Base-by-base conservation (phyloP, 2,113 vertebrate species). In the Hemibagrus wyckioides region DNA sequence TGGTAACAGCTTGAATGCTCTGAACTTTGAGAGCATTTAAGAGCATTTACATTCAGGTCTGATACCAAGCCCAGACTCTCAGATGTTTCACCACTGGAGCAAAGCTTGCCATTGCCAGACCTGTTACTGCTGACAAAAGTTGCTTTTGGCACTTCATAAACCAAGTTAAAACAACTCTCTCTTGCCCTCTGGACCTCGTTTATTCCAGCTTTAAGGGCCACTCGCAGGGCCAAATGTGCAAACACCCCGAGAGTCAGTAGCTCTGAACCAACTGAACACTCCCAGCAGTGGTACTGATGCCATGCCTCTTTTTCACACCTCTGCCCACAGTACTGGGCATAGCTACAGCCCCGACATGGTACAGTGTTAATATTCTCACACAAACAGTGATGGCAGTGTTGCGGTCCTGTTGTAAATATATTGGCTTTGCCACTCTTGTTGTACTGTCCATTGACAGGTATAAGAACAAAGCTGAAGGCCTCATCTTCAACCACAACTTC, bases 361-460 rank as follows among this genome's bases (percentile, higher is more conserved):
- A 98, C 87, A 0, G 91, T 90, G 85, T 94, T 92, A 75, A 94
- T 30, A 0, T 95, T 93, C 48, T 92, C 93, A 77, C 86, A 88
- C 92, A 99, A 91, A 86, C 98, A 99, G 84, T 54, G 91, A 92
- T 99, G 98, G 91, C 98, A 99, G 83, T 95, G 93, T 69, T 95
- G 93, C 61, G 96, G 95, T 71, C 96, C 93, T 0, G 73, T 94
- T 82, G 94, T 93, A 83, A 94, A 92, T 28, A 83, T 13, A 41
- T 28, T 69, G 28, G 39, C 54, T 41, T 80, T 36, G 80, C 52
- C 69, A 14, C 25, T 14, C 1, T 86, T 39, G 39, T 75, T 84
- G 56, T 65, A 59, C n/a, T 39, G 15, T 11, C n/a, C 90, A 84
- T 89, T 86, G 65, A 93, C 95, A 0, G 97, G 96, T 71, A 95